A percentile compares a stretch with the other conserved stretches of the same genome.
phyloP scores from a whole-genome alignment of 2,888 invertebrate species.

The Drosophila helvetica region DNA sequence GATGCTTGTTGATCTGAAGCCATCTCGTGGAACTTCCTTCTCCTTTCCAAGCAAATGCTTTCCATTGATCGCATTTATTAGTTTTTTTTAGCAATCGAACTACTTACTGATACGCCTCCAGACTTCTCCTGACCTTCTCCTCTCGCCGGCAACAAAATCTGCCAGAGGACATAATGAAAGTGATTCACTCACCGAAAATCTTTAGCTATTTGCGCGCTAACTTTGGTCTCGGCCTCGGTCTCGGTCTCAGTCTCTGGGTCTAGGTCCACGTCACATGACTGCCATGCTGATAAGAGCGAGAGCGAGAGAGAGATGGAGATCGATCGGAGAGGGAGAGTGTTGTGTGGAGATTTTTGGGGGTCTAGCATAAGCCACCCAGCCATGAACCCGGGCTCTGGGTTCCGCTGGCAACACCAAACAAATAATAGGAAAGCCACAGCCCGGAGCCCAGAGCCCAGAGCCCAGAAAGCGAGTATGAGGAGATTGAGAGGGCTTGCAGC shows the following conservation, averaged over 20 bases:
- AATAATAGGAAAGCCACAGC: neutral
- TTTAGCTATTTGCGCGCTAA: conserved; percentile 26
- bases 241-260: neutral
- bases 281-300: conserved; percentile 51
- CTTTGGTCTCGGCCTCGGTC: conserved; percentile 39
- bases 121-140: conserved; percentile 16
- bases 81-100: too few species aligned
- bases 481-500: too few species aligned
- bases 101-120: conserved; percentile 2
- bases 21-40: too few species aligned
- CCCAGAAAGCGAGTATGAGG: neutral
- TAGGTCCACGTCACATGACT: conserved; percentile 47
- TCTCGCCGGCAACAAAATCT: neutral
- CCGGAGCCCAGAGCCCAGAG: too few species aligned
- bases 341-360: conserved; percentile 3
- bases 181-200: conserved; percentile 47
- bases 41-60: too few species aligned
- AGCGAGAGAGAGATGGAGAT: neutral
- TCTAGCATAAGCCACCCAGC: conserved; percentile 15
- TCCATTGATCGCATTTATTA: too few species aligned
- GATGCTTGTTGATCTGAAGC: too few species aligned
- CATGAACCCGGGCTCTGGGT: conserved; percentile 43
- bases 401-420: conserved; percentile 7
- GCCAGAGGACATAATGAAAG: conserved; percentile 22
- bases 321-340: neutral